Conservation (phyloP, 2,797 vertebrate species). For the Centroberyx gerrardi region DNA sequence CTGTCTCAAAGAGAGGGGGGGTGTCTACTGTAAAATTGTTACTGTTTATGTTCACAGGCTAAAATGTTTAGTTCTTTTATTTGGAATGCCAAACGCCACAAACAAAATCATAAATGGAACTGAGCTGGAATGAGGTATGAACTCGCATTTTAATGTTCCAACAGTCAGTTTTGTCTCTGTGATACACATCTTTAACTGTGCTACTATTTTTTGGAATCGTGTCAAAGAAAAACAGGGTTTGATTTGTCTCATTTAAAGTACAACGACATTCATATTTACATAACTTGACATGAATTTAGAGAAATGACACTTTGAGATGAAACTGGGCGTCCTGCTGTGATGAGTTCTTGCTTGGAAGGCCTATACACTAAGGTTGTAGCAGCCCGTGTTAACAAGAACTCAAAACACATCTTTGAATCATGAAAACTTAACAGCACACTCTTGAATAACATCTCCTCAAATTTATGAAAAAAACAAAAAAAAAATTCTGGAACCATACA, state of each 20-base stretch:
- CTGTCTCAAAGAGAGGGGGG: slow-evolving; percentile 49
- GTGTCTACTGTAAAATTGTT: slow-evolving; percentile 35
- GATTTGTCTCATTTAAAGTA: slow-evolving; percentile 25
- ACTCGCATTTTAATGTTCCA: not conserved
- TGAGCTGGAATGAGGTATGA: not conserved
- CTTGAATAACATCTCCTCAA: not conserved
- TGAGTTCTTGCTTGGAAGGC: slow-evolving; percentile 12
- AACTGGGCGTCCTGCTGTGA: slow-evolving; percentile 16
- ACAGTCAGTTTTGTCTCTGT: not conserved
- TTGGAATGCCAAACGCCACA: slow-evolving; percentile 37
- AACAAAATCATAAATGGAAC: slow-evolving; percentile 15
- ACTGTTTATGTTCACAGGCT: slow-evolving; percentile 25
- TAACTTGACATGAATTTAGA: slow-evolving; percentile 53
- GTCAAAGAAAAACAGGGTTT: slow-evolving; percentile 30
- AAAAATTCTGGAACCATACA: not conserved
- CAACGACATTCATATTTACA: slow-evolving; percentile 35
- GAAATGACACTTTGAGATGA: slow-evolving; percentile 36
- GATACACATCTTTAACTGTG: not conserved
- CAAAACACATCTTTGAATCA: slow-evolving; percentile 37
- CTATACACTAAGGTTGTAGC: slow-evolving; percentile 11
- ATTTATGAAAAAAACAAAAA: not conserved
- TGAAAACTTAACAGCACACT: slow-evolving; percentile 13
- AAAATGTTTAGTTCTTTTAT: slow-evolving; percentile 34
- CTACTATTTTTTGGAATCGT: slow-evolving; percentile 31
- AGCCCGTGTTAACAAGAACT: slow-evolving; percentile 16